Base-by-base conservation (phyloP, 2,888 invertebrate genomes). In the Phyllotreta cruciferae region DNA sequence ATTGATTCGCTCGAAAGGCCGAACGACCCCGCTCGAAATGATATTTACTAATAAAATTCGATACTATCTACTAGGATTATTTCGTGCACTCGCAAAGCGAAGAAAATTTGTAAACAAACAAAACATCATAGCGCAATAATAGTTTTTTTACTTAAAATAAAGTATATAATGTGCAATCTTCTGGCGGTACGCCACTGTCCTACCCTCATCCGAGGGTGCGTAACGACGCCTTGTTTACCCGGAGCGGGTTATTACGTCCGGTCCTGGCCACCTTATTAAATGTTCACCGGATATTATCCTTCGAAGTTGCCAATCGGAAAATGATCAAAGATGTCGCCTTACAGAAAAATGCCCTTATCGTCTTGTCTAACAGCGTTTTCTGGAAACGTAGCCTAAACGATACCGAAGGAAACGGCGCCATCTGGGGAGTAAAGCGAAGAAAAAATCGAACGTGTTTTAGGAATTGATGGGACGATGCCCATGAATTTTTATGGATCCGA, bases 221-320 rank as follows among this genome's bases (percentile, higher is more conserved):
- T 37, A 37, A 37, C 38, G 8, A 52, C 37, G 37, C 6, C 53
- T 64, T 73, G 73, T 74, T 73, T 72, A 69, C 68, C 64, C 60
- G 66, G 52, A 37, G 56, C 61, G 56, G 67, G 71, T 74, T 75
- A 75, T 75, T 75, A 69, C 75, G 73, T 74, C 74, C 74, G 74
- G 74, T 66, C 66, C 66, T 66, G 62, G 66, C 69, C 71, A 69
- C 70, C 71, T 72, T 73, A 74, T 74, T 74, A 74, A 73, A 74
- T 69, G 64, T 64, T 67, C 70, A 66, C 74, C 73, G 74, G 74
- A 74, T 74, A 74, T 74, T 74, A 74, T 74, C 71, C 68, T 69
- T 68, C 67, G 52, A 67, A 63, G 70, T 71, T 70, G 61, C 68
- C 69, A 70, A 73, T 73, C 70, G 71, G 70, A 72, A 73, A 70